Percentiles rank a stretch among this genome's conserved stretches.
Conservation (phyloP, 2,888 invertebrate species). For the Standfussiana lucernea region DNA sequence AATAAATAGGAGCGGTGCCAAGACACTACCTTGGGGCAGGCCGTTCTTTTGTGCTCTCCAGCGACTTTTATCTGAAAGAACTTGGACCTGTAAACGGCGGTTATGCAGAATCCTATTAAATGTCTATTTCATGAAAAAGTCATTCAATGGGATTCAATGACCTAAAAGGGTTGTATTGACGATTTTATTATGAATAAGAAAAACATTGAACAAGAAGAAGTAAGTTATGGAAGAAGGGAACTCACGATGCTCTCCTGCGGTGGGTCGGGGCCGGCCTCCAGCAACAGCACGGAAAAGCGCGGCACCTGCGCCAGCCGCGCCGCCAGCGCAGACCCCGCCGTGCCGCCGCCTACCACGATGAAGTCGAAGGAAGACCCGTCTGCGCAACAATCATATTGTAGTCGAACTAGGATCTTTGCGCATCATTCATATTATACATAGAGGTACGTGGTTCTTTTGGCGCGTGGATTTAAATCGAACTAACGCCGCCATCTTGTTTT, state of each 20-base stretch:
- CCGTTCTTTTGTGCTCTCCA: too few species aligned
- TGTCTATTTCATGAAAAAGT: too few species aligned
- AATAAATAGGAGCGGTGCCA: too few species aligned
- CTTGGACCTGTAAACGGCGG: too few species aligned
- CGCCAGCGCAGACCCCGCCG: constrained; percentile 82
- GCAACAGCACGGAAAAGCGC: constrained; percentile 76
- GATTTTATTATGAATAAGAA: too few species aligned
- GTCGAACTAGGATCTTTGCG: background rate
- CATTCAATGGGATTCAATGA: too few species aligned
- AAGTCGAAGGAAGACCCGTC: constrained; percentile 81
- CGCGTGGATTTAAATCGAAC: background rate
- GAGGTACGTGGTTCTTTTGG: background rate
- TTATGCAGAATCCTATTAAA: too few species aligned
- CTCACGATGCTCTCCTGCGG: constrained; percentile 82
- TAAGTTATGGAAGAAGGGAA: constrained; percentile 24
- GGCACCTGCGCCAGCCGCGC: constrained; percentile 77
- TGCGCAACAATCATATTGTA: constrained; percentile 57
- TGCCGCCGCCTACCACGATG: constrained; percentile 84
- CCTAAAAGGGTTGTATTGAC: too few species aligned
- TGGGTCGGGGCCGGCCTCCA: constrained; percentile 84
- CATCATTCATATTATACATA: background rate
- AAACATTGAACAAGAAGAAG: background rate
- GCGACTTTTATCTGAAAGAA: too few species aligned
- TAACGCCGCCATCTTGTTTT: background rate
- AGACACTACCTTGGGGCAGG: too few species aligned